These are phyloP conservation scores for Pitangus sulphuratus DNA, from an alignment of 2,797 vertebrate genomes.

Conservation along the genomic window DNA sequence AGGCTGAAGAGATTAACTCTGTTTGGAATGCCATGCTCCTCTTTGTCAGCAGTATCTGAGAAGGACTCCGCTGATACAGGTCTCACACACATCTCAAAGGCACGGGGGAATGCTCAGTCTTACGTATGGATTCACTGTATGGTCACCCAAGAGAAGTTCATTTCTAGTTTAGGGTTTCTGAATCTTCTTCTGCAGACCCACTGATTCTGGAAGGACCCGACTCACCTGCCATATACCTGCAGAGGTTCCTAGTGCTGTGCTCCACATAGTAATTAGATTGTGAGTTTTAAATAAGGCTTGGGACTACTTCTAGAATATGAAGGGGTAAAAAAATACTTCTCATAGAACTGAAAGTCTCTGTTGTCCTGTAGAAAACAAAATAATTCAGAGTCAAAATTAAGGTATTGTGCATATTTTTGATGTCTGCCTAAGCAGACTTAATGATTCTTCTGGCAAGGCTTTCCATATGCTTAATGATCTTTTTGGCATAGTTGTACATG, in stretches of 20 bases:
- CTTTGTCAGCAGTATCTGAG: not conserved
- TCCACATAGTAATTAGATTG: not conserved
- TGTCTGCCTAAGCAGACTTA: not conserved
- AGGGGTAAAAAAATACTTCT: not conserved
- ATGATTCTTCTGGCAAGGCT: not conserved
- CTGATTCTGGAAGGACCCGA: not conserved
- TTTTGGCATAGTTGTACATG: not conserved
- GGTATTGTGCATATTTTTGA: not conserved
- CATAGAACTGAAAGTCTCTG: not conserved
- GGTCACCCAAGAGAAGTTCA: not conserved
- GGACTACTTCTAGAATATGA: not conserved
- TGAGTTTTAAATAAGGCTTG: not conserved
- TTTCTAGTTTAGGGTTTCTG: not conserved
- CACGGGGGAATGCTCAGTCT: not conserved
- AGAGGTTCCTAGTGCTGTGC: not conserved
- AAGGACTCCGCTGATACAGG: not conserved
- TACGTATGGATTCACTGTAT: not conserved
- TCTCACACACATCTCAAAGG: not conserved
- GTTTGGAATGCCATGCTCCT: not conserved
- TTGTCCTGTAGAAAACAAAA: not conserved
- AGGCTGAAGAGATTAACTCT: not conserved
- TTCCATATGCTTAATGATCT: not conserved
- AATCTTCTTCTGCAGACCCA: not conserved
- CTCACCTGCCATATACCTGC: not conserved
- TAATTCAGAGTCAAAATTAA: not conserved